Evolutionary conservation across 2,113 vertebrate species (phyloP).

Genomic region (Coryphaenoides rupestris): DNA sequence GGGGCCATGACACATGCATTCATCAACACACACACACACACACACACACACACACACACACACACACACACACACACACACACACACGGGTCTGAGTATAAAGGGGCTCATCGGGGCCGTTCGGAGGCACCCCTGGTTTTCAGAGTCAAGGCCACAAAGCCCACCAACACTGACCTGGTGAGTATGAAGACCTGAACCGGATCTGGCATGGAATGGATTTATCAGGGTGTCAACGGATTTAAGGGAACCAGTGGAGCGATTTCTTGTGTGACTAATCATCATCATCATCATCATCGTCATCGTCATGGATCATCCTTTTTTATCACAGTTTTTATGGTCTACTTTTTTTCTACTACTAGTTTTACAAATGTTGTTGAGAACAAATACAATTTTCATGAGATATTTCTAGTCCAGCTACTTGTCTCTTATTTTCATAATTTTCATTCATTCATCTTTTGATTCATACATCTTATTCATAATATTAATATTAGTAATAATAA

Average conservation of each 20-base stretch:
- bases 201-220: constrained; percentile 17
- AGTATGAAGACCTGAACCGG: constrained; percentile 49
- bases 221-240: constrained; percentile 24
- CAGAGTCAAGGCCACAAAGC: constrained; percentile 47
- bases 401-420: no score
- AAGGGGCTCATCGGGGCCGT: constrained; percentile 45
- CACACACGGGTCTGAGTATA: constrained; percentile 58
- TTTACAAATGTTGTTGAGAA: neutral
- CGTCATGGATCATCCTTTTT: no score
- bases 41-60: no score
- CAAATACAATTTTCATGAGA: no score
- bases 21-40: constrained; percentile 2
- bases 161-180: constrained; percentile 67
- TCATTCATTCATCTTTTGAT: no score
- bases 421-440: no score
- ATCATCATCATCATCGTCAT: no score
- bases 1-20: no score
- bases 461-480: no score
- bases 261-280: constrained; percentile 15
- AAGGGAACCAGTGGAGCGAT: constrained; percentile 8
- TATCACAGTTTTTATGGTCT: neutral
- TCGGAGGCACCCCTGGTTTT: constrained; percentile 54
- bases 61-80: no score
- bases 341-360: neutral
- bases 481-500: no score